Conservation (phyloP, 2,888 invertebrate genomes). For the Julus scanicus region DNA sequence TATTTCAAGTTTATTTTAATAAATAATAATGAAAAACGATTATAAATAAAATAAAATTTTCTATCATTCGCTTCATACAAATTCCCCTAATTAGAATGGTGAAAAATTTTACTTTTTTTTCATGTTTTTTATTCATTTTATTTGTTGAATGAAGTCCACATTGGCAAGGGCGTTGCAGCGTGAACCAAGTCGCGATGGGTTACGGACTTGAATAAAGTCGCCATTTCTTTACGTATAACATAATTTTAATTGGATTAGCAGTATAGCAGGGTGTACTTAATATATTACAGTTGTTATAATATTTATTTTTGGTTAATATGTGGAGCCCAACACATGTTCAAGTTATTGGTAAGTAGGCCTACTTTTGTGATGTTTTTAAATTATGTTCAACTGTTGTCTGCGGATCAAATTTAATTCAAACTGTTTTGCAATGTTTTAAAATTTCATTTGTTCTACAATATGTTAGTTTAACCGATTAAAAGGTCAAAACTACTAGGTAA, state of each 20-base stretch:
- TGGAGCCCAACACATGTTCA: conserved; percentile 41
- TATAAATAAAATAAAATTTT: neutral
- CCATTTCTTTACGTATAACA: neutral
- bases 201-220: neutral
- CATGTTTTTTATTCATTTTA: too few species aligned
- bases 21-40: neutral
- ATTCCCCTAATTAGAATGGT: neutral
- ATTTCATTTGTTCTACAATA: neutral
- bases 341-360: conserved; percentile 48
- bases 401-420: conserved; percentile 8
- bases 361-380: neutral
- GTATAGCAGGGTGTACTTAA: neutral
- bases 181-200: neutral
- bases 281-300: neutral
- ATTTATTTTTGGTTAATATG: neutral
- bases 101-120: too few species aligned
- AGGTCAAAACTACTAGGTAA: neutral
- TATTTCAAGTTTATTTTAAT: neutral
- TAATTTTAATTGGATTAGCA: conserved; percentile 10
- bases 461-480: neutral
- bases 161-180: neutral
- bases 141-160: neutral
- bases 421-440: conserved; percentile 6
- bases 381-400: neutral
- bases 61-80: neutral